Percentiles rank a stretch among this genome's conserved stretches.
Conservation (phyloP, 2,888 invertebrate genomes). For the Chironomus tentans region DNA sequence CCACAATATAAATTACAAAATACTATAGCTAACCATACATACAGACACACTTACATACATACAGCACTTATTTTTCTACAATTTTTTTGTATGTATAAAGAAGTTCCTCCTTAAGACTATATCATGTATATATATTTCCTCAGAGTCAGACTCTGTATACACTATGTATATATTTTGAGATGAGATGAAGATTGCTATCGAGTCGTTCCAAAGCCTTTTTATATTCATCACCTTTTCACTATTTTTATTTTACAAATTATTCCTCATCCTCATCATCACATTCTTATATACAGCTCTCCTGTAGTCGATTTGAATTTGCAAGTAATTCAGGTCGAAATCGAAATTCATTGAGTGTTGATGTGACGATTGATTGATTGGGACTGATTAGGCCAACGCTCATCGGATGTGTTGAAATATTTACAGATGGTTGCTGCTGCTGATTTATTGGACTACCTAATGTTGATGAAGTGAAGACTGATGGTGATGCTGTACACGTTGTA, state of each 20-base stretch:
- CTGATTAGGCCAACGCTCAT: constrained; percentile 43
- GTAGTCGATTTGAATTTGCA: constrained; percentile 78
- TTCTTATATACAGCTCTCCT: constrained; percentile 82
- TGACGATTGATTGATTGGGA: constrained; percentile 46
- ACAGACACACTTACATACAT: background rate
- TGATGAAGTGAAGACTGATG: constrained; percentile 11
- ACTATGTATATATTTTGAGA: too few relatives aligned
- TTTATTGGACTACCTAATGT: constrained; percentile 34
- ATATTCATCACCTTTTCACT: background rate
- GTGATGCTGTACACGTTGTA: constrained; percentile 44
- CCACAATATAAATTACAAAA: background rate
- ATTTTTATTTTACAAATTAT: background rate
- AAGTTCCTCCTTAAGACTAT: background rate
- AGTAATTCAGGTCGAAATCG: constrained; percentile 76
- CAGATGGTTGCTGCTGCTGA: constrained; percentile 34
- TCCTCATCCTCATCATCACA: background rate
- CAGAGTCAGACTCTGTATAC: background rate
- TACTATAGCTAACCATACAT: background rate
- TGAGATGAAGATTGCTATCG: background rate
- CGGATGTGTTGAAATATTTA: constrained; percentile 37
- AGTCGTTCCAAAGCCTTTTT: background rate
- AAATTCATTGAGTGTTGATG: constrained; percentile 70
- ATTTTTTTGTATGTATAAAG: background rate
- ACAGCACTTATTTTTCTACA: background rate
- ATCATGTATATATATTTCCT: background rate